Conservation (phyloP, 1,140 invertebrate species). For the Brachionus calyciflorus region DNA sequence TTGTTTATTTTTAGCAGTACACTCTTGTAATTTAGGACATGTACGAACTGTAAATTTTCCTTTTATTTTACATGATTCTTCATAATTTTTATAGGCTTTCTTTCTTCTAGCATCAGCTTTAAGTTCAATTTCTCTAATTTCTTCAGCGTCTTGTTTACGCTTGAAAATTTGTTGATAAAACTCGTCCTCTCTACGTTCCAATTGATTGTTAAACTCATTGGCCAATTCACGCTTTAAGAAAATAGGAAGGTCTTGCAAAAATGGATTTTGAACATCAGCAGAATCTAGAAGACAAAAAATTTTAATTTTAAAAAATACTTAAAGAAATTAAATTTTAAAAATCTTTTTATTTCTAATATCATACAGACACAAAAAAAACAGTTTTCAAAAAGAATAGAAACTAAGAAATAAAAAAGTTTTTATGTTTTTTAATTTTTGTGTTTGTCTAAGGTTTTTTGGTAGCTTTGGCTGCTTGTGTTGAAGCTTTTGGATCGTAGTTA, state of each 20-base stretch:
- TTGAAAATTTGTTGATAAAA: background rate
- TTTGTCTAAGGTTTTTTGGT: background rate
- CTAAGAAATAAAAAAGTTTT: background rate
- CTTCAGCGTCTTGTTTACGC: conserved; percentile 12
- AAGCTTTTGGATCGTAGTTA: conserved; percentile 35
- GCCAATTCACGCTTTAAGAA: conserved; percentile 24
- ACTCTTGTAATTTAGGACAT: conserved; percentile 7
- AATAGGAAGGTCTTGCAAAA: background rate
- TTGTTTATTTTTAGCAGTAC: conserved; percentile 21
- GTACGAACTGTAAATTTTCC: conserved; percentile 32
- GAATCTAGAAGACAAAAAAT: background rate
- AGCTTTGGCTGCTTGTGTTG: background rate
- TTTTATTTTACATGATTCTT: conserved; percentile 34
- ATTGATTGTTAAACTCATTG: background rate
- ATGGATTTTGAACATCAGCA: background rate
- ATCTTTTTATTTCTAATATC: conserved; percentile 31
- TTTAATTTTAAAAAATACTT: conserved; percentile 2
- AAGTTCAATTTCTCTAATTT: conserved; percentile 3
- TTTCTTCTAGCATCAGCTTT: conserved; percentile 31
- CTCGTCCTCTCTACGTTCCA: background rate
- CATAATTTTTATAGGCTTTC: conserved; percentile 34
- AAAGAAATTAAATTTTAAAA: background rate
- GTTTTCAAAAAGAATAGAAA: background rate
- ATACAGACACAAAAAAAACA: background rate
- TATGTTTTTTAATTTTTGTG: background rate